Evolutionary conservation across 2,888 invertebrate species (phyloP).

Genomic region (Spodoptera littoralis): DNA sequence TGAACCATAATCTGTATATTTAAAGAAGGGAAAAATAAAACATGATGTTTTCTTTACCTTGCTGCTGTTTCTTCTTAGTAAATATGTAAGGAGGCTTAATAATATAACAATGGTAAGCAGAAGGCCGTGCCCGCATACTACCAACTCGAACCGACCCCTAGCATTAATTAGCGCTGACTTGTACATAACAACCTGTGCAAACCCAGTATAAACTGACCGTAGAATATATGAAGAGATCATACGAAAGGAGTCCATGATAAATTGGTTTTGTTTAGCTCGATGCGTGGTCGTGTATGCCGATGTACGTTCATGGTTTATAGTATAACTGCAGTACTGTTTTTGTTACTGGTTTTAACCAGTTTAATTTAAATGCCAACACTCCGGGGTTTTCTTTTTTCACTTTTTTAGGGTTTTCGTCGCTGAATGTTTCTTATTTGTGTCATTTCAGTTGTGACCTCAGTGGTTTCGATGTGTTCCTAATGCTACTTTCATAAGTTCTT

Average conservation of each 20-base stretch:
- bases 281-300: slow-evolving; percentile 38
- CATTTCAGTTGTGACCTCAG: too few species aligned
- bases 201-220: too few species aligned
- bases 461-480: too few species aligned
- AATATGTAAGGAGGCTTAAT: slow-evolving; percentile 54
- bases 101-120: slow-evolving; percentile 48
- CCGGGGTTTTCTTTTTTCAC: slow-evolving; percentile 18
- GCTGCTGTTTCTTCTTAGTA: slow-evolving; percentile 22
- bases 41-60: slow-evolving; percentile 12
- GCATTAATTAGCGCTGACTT: slow-evolving; percentile 72
- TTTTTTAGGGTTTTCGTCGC: slow-evolving; percentile 15
- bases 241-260: too few species aligned
- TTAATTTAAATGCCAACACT: slow-evolving; percentile 39
- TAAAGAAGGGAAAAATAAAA: slow-evolving; percentile 10
- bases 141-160: slow-evolving; percentile 54
- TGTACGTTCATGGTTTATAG: slow-evolving; percentile 63
- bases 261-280: too few species aligned
- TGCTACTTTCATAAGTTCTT: too few species aligned
- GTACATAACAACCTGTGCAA: too few species aligned
- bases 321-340: slow-evolving; percentile 55
- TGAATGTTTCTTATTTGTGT: slow-evolving; percentile 9
- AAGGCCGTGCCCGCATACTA: slow-evolving; percentile 48
- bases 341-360: slow-evolving; percentile 44
- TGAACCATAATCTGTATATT: slow-evolving; percentile 10
- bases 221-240: too few species aligned